phyloP scores from a whole-genome alignment of 2,113 vertebrate genomes.

The Hystrix brachyura region DNA sequence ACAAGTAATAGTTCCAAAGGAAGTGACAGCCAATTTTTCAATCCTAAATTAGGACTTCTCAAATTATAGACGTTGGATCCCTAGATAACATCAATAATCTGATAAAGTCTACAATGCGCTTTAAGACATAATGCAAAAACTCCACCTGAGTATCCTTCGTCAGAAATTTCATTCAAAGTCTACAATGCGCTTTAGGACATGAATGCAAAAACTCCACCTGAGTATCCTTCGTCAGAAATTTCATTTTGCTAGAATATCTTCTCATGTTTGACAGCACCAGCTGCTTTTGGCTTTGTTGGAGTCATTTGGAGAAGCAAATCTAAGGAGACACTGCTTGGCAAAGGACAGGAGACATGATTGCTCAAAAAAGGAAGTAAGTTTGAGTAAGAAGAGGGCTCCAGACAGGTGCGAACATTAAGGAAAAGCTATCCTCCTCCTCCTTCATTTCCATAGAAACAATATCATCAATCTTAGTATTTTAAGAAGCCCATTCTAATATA shows the following conservation, averaged over 20 bases:
- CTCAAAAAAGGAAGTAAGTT: not conserved
- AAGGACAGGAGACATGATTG: not conserved
- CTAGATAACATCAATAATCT: not conserved
- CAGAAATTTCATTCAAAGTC: conserved; percentile 3
- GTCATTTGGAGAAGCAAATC: conserved; percentile 52
- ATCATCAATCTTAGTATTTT: not conserved
- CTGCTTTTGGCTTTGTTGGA: conserved; percentile 3
- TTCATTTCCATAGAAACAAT: not conserved
- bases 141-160: not conserved
- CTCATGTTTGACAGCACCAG: not conserved
- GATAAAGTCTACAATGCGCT: not conserved
- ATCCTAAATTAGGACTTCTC: not conserved
- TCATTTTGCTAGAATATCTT: conserved; percentile 24
- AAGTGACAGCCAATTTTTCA: conserved; percentile 39
- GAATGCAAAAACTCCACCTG: not conserved
- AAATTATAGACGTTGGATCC: conserved; percentile 2
- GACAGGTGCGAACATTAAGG: not conserved
- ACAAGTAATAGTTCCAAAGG: not conserved
- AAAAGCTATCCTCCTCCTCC: not conserved
- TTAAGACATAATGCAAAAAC: not conserved
- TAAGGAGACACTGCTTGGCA: conserved; percentile 1
- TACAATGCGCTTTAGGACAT: not conserved
- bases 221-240: not conserved
- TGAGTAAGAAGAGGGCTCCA: not conserved
- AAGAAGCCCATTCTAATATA: not conserved